Conservation (phyloP, 2,113 vertebrate species). For the Tachuris rubrigastra region DNA sequence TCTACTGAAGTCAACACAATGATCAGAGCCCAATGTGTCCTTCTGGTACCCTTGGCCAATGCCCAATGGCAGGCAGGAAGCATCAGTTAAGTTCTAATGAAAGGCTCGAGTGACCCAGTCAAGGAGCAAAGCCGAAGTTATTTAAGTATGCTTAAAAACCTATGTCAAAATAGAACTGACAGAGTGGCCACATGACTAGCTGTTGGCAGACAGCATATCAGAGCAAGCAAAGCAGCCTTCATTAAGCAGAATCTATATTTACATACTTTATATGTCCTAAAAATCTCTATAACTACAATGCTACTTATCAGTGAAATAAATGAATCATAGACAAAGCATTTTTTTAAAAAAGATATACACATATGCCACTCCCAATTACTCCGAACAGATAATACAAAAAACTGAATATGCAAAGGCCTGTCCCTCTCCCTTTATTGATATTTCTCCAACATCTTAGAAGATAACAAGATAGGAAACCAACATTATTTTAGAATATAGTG, state of each 20-base stretch:
- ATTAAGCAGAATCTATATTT: not conserved
- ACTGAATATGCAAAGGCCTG: not conserved
- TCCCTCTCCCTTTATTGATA: not conserved
- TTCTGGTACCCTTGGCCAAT: not conserved
- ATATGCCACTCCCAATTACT: not conserved
- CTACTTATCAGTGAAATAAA: not conserved
- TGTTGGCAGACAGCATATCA: not conserved
- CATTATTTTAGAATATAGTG: not conserved
- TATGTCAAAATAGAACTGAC: conserved; percentile 13
- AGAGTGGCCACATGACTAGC: not conserved
- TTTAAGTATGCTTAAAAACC: conserved; percentile 7
- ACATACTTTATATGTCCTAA: not conserved
- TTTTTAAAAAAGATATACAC: not conserved
- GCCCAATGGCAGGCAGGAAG: not conserved
- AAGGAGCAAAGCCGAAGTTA: conserved; percentile 12
- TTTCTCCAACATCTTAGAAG: not conserved
- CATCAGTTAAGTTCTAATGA: not conserved
- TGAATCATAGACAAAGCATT: not conserved
- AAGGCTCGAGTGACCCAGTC: not conserved
- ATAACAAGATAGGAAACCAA: not conserved
- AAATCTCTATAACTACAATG: not conserved
- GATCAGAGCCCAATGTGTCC: not conserved
- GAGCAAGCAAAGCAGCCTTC: not conserved
- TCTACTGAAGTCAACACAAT: not conserved
- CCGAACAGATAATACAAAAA: not conserved